Evolutionary conservation across 2,113 vertebrate genomes (phyloP).

Genomic region (Festucalex cinctus): DNA sequence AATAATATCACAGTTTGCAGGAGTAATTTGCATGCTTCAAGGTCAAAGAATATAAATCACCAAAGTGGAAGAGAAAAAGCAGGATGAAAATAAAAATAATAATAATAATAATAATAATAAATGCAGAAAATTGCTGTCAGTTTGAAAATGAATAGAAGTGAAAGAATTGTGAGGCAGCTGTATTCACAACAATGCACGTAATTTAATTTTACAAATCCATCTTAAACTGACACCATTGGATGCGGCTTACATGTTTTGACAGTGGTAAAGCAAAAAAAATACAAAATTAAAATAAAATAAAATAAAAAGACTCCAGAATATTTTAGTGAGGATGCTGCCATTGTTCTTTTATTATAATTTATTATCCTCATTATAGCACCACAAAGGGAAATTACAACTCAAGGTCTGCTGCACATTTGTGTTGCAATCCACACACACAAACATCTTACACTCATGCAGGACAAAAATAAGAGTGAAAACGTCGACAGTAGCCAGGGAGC

Average conservation of each 20-base stretch:
- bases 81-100: background rate
- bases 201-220: background rate
- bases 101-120: no score
- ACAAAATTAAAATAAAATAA: background rate
- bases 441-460: no score
- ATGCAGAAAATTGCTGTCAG: no score
- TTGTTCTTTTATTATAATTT: background rate
- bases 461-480: background rate
- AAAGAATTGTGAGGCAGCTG: background rate
- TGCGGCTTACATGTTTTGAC: background rate
- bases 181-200: background rate
- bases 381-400: background rate
- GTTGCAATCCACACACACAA: background rate
- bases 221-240: background rate
- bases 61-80: background rate
- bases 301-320: background rate
- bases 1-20: conserved; percentile 15
- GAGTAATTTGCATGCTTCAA: conserved; percentile 20
- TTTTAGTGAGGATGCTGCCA: background rate
- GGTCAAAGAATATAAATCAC: conserved; percentile 19
- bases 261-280: background rate
- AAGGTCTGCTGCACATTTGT: background rate
- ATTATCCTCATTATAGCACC: background rate
- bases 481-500: background rate
- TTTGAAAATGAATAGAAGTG: background rate